A percentile compares a stretch with the other conserved stretches of the same genome.
These are phyloP conservation scores for Tapera naevia DNA, from an alignment of 2,797 vertebrate genomes.

Conservation along the genomic window DNA sequence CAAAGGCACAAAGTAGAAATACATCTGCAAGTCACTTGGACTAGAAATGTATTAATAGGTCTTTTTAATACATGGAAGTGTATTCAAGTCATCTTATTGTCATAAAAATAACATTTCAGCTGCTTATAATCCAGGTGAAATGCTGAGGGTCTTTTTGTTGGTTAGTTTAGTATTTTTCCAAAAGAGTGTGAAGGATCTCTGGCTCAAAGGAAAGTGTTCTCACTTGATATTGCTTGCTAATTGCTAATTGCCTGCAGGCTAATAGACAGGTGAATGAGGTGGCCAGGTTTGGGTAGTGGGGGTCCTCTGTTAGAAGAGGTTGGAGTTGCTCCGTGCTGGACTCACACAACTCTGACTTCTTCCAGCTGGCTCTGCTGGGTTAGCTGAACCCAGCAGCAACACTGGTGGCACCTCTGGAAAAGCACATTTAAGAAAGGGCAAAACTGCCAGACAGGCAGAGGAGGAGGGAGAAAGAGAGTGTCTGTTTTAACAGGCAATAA, in stretches of 20 bases:
- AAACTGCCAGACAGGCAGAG: background rate
- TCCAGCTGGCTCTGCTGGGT: background rate
- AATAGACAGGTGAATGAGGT: no score
- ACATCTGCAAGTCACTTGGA: background rate
- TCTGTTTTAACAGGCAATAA: background rate
- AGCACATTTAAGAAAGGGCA: background rate
- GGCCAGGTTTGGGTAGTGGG: background rate
- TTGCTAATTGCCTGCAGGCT: background rate
- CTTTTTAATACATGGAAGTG: background rate
- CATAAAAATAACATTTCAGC: background rate
- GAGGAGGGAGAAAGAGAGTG: background rate
- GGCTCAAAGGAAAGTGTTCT: background rate
- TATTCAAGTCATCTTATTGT: background rate
- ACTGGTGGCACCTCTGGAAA: background rate
- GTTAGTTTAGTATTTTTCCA: background rate
- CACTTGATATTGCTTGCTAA: background rate
- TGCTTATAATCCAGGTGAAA: background rate
- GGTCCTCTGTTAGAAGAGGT: background rate
- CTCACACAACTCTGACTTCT: background rate
- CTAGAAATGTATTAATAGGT: background rate
- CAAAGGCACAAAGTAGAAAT: background rate
- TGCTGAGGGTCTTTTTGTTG: background rate
- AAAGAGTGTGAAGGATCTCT: background rate
- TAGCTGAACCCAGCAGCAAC: rapidly evolving
- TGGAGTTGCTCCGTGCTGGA: rapidly evolving